Conservation (phyloP, 2,113 vertebrate species). For the Bufo gargarizans region DNA sequence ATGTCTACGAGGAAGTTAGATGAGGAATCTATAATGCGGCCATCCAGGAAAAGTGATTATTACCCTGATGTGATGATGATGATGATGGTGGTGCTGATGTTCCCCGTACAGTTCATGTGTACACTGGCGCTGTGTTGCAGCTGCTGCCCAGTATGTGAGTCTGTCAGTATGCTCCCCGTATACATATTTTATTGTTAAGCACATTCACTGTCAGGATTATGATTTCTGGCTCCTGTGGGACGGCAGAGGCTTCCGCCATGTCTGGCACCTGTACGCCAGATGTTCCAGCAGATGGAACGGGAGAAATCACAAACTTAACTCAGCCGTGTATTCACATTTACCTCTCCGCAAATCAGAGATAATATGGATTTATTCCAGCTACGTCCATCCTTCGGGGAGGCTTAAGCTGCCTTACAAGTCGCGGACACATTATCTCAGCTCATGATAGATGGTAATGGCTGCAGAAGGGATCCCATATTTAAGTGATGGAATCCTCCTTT, state of each 20-base stretch:
- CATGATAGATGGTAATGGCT: slow-evolving; percentile 13
- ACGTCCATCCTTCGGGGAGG: not conserved
- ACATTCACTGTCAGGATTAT: slow-evolving; percentile 53
- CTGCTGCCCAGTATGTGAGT: slow-evolving; percentile 33
- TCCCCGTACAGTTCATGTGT: not conserved
- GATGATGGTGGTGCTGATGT: no score
- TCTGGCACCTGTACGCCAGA: slow-evolving; percentile 55
- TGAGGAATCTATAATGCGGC: no score
- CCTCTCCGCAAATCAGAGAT: slow-evolving; percentile 21
- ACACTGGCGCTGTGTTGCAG: not conserved
- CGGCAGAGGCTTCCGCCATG: slow-evolving; percentile 52
- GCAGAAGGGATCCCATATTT: not conserved
- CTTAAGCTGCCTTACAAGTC: not conserved
- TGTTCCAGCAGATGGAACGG: slow-evolving; percentile 36
- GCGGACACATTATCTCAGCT: not conserved
- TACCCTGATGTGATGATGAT: no score
- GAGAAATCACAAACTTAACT: slow-evolving; percentile 20
- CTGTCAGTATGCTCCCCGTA: slow-evolving; percentile 17
- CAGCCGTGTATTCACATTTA: slow-evolving; percentile 26
- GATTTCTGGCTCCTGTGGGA: slow-evolving; percentile 45
- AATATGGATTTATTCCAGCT: slow-evolving; percentile 11
- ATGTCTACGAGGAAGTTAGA: no score
- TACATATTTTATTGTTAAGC: slow-evolving; percentile 52
- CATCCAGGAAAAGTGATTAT: no score
- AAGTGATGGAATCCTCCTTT: not conserved